Percentiles rank a stretch among this genome's conserved stretches.
phyloP scores from a whole-genome alignment of 2,888 invertebrate species.

The Portevinia maculata region DNA sequence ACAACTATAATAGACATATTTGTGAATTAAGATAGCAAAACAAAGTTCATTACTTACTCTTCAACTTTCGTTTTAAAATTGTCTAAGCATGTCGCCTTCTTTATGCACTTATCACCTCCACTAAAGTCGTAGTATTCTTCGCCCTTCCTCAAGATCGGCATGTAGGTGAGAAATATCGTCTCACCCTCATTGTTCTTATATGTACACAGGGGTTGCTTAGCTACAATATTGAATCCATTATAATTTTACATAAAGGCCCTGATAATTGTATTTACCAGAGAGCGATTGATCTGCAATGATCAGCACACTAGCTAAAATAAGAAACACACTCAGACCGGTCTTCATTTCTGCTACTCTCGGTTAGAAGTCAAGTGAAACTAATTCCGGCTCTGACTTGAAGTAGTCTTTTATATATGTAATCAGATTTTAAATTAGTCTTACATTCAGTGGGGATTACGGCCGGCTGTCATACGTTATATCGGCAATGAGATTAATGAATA shows the following conservation, averaged over 20 bases:
- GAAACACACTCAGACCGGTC: conserved; percentile 23
- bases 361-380: conserved; percentile 24
- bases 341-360: conserved; percentile 27
- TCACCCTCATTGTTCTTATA: conserved; percentile 79
- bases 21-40: not conserved
- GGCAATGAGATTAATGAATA: not conserved
- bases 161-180: conserved; percentile 79
- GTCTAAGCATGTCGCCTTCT: conserved; percentile 79
- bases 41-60: conserved; percentile 76
- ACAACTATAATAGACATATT: conserved; percentile 41
- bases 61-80: conserved; percentile 79
- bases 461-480: not conserved
- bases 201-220: conserved; percentile 78
- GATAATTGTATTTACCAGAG: no score
- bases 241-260: no score
- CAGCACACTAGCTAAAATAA: conserved; percentile 40
- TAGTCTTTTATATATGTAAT: conserved; percentile 47
- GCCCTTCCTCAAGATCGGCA: conserved; percentile 78
- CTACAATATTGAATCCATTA: conserved; percentile 70
- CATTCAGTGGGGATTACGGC: not conserved
- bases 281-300: conserved; percentile 18
- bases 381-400: not conserved
- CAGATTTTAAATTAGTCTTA: conserved; percentile 8
- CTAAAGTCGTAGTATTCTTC: conserved; percentile 81
- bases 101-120: conserved; percentile 78